Conservation (phyloP, 2,888 invertebrate genomes). For the Metallyticus violacea region DNA sequence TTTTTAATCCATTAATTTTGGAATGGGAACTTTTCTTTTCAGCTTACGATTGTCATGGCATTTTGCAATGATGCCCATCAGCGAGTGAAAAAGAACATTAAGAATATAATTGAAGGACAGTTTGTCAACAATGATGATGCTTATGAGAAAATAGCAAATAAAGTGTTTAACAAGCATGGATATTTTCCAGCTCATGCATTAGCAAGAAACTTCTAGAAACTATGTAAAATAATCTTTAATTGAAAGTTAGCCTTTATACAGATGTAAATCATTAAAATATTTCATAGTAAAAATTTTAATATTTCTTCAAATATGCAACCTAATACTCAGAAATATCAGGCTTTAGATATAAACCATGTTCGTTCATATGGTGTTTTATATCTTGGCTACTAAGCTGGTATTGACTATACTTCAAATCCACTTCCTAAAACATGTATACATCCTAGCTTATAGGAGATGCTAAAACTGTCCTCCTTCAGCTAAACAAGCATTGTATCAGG, state of each 20-base stretch:
- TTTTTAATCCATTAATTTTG: too few species aligned
- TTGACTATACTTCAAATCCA: too few species aligned
- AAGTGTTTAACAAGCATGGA: constrained; percentile 54
- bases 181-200: constrained; percentile 65
- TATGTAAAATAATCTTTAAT: neutral
- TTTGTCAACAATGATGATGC: constrained; percentile 53
- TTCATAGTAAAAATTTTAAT: too few species aligned
- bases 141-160: constrained; percentile 52
- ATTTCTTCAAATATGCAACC: too few species aligned
- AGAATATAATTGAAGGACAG: constrained; percentile 48
- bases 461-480: too few species aligned
- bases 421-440: too few species aligned
- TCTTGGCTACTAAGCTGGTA: too few species aligned
- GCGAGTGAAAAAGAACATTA: constrained; percentile 49
- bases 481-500: too few species aligned
- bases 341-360: too few species aligned
- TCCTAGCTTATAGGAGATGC: too few species aligned
- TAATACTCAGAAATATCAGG: too few species aligned
- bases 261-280: neutral
- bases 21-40: constrained; percentile 14
- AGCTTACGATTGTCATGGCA: constrained; percentile 48
- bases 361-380: too few species aligned
- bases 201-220: constrained; percentile 45
- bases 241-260: neutral
- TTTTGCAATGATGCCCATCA: constrained; percentile 51